A percentile compares a stretch with the other conserved stretches of the same genome.
phyloP scores from a whole-genome alignment of 2,888 invertebrate species.

The Cyrtodaria siliqua region DNA sequence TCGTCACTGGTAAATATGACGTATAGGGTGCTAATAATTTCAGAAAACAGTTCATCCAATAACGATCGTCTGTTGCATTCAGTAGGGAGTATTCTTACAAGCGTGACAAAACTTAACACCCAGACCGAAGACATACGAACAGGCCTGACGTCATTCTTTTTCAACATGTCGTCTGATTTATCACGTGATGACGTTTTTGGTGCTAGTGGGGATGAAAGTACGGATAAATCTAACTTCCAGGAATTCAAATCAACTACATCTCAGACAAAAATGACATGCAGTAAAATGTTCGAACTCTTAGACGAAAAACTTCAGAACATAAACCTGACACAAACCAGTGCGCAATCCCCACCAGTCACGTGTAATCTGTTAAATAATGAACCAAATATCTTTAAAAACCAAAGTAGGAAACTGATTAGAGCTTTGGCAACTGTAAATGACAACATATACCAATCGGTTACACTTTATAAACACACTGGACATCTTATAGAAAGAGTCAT shows the following conservation, averaged over 20 bases:
- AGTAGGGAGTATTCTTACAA: constrained; percentile 15
- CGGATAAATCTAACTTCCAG: constrained; percentile 21
- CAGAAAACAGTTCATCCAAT: neutral
- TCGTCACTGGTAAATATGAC: constrained; percentile 13
- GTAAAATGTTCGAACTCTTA: constrained; percentile 45
- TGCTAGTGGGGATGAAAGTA: constrained; percentile 1
- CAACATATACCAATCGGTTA: constrained; percentile 74
- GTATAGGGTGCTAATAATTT: neutral
- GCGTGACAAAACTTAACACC: constrained; percentile 24
- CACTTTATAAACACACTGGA: constrained; percentile 72
- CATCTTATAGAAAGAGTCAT: constrained; percentile 72
- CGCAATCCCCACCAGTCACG: constrained; percentile 19
- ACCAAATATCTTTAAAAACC: constrained; percentile 53
- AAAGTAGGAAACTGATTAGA: constrained; percentile 61
- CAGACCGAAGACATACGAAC: constrained; percentile 44
- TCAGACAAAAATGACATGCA: constrained; percentile 38
- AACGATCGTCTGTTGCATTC: neutral
- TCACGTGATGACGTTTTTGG: neutral
- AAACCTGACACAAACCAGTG: constrained; percentile 21
- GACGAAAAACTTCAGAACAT: constrained; percentile 51
- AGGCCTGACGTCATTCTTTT: constrained; percentile 13
- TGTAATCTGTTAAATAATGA: constrained; percentile 15
- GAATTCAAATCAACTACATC: constrained; percentile 30
- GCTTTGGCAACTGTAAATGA: constrained; percentile 71
- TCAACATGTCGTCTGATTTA: constrained; percentile 26